Evolutionary conservation across 2,113 vertebrate species (phyloP).

Genomic region (Sorex araneus): DNA sequence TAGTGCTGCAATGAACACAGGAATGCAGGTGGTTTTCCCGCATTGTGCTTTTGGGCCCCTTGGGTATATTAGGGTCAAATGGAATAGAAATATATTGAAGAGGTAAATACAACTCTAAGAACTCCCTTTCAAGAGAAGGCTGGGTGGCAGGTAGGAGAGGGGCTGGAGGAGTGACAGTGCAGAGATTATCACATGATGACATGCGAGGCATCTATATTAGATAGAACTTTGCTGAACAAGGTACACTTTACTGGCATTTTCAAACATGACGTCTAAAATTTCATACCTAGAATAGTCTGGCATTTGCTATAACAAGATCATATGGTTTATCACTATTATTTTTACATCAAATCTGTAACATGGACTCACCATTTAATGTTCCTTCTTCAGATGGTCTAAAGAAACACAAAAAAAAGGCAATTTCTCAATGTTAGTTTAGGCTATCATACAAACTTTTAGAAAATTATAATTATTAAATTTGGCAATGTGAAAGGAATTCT

Average conservation of each 20-base stretch:
- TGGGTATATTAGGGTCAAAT: no score
- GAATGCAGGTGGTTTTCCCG: no score
- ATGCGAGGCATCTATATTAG: not conserved
- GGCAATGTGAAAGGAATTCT: conserved; percentile 26
- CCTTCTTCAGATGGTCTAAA: conserved; percentile 90
- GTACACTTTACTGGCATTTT: conserved; percentile 54
- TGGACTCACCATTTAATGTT: conserved; percentile 89
- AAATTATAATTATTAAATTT: conserved; percentile 14
- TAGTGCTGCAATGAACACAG: no score
- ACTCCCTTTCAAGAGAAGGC: no score
- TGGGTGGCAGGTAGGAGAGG: not conserved
- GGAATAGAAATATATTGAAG: no score
- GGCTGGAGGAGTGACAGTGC: not conserved
- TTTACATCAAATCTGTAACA: conserved; percentile 34
- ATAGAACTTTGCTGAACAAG: conserved; percentile 2
- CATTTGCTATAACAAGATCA: conserved; percentile 41
- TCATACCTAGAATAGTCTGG: conserved; percentile 46
- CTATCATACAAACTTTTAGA: conserved; percentile 54
- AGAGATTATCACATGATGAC: not conserved
- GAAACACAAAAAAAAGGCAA: conserved; percentile 64
- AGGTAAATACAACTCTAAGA: no score
- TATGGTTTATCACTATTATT: not conserved
- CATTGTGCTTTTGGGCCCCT: no score
- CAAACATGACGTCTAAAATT: conserved; percentile 55
- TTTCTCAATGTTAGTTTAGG: conserved; percentile 43